A percentile compares a stretch with the other conserved stretches of the same genome.
phyloP scores from a whole-genome alignment of 2,113 vertebrate species.

The Alectura lathami region DNA sequence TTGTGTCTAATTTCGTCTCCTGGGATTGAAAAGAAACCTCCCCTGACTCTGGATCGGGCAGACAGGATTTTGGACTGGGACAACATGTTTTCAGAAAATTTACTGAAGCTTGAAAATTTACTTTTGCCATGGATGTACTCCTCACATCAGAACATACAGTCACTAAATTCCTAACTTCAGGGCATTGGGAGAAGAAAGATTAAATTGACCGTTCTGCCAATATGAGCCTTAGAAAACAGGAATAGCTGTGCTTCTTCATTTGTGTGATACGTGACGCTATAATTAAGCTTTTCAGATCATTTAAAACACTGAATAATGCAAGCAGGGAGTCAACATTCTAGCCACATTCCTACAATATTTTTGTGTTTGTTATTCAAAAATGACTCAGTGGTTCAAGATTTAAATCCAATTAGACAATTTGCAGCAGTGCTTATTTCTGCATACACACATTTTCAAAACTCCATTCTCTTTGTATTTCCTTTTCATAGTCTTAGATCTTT shows the following conservation, averaged over 20 bases:
- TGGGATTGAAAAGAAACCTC: no score
- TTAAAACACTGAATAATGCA: neutral
- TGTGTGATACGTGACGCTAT: neutral
- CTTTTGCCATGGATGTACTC: neutral
- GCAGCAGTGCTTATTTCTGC: neutral
- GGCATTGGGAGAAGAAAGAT: neutral
- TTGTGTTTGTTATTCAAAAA: neutral
- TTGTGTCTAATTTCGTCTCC: no score
- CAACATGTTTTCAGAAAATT: neutral
- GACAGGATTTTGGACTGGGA: no score
- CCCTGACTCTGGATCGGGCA: no score
- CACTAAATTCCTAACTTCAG: neutral
- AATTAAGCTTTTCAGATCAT: slow-evolving; percentile 21
- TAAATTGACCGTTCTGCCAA: neutral
- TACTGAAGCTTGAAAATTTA: neutral
- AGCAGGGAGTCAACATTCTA: neutral
- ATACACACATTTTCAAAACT: neutral
- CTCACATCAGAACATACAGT: neutral
- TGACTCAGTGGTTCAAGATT: neutral
- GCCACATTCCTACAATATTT: neutral
- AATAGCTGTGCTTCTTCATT: neutral
- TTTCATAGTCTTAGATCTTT: neutral
- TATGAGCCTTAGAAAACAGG: neutral
- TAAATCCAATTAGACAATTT: neutral
- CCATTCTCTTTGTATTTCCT: neutral